phyloP scores from a whole-genome alignment of 2,113 vertebrate species.

The Triplophysa siluroides region DNA sequence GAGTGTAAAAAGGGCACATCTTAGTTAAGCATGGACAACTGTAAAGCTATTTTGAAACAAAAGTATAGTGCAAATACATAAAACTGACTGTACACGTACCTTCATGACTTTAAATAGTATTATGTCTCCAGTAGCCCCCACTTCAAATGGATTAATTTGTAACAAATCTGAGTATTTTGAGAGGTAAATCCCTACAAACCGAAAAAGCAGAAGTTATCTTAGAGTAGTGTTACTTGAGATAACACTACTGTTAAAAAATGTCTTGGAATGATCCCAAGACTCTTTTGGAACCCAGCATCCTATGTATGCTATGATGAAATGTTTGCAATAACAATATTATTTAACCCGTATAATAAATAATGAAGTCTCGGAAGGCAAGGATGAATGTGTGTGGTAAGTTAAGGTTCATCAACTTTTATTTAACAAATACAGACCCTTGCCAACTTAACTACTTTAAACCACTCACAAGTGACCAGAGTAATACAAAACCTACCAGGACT shows the following conservation, averaged over 20 bases:
- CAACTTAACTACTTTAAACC: background rate
- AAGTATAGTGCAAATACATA: too few relatives aligned
- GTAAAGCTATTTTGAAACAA: too few relatives aligned
- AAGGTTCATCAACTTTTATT: background rate
- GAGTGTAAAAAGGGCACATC: conserved; percentile 35
- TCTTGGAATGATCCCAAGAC: conserved; percentile 1
- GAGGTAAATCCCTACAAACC: conserved; percentile 84
- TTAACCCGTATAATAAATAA: background rate
- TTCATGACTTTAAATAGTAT: conserved; percentile 96
- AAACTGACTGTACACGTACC: conserved; percentile 70
- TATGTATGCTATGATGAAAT: conserved; percentile 4
- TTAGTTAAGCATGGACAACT: background rate
- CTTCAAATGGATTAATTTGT: conserved; percentile 90
- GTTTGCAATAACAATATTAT: conserved; percentile 17
- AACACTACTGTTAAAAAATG: background rate
- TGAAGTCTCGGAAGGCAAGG: background rate
- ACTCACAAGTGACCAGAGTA: too few relatives aligned
- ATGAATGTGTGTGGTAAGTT: background rate
- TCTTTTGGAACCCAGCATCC: background rate
- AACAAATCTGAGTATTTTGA: conserved; percentile 92
- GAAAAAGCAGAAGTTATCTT: conserved; percentile 27
- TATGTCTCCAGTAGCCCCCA: conserved; percentile 83
- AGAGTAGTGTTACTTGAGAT: background rate
- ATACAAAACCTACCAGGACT: too few relatives aligned
- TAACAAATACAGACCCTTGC: background rate